Percentiles rank a stretch among this genome's conserved stretches.
phyloP scores from a whole-genome alignment of 2,113 vertebrate species.

The Dromaius novaehollandiae region DNA sequence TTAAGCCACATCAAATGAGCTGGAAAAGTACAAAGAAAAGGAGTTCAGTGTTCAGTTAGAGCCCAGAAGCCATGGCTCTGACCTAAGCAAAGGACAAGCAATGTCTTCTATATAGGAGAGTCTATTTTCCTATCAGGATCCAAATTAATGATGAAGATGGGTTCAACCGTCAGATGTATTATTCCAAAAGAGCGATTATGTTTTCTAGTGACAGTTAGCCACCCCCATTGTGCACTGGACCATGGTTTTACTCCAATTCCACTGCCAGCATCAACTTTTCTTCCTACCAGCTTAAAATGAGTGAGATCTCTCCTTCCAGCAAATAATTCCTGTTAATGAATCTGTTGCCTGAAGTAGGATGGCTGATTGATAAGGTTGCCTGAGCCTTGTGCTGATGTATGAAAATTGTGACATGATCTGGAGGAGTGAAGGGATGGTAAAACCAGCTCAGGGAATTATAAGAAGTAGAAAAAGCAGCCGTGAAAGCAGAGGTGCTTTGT shows the following conservation, averaged over 20 bases:
- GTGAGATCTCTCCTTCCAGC: background rate
- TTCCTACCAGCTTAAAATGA: background rate
- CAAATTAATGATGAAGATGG: background rate
- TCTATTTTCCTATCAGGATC: background rate
- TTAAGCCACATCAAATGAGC: background rate
- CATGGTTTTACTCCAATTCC: background rate
- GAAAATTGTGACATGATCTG: background rate
- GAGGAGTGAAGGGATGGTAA: background rate
- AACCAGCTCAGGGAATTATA: background rate
- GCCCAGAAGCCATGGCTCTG: background rate
- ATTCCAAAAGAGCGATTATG: background rate
- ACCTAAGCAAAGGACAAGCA: constrained; percentile 16
- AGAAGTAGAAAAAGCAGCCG: background rate
- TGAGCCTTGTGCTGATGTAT: background rate
- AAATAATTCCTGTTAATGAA: background rate
- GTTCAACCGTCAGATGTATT: background rate
- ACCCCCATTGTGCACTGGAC: accelerated
- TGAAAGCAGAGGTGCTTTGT: background rate
- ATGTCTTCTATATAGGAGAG: background rate
- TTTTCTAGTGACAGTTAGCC: background rate
- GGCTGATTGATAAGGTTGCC: background rate
- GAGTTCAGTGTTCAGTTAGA: background rate
- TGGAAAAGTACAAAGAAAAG: constrained; percentile 52
- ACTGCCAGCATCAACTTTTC: background rate
- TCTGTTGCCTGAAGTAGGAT: background rate